These are phyloP conservation scores for Sylvietta virens DNA, from an alignment of 2,113 vertebrate genomes.

Conservation along the genomic window DNA sequence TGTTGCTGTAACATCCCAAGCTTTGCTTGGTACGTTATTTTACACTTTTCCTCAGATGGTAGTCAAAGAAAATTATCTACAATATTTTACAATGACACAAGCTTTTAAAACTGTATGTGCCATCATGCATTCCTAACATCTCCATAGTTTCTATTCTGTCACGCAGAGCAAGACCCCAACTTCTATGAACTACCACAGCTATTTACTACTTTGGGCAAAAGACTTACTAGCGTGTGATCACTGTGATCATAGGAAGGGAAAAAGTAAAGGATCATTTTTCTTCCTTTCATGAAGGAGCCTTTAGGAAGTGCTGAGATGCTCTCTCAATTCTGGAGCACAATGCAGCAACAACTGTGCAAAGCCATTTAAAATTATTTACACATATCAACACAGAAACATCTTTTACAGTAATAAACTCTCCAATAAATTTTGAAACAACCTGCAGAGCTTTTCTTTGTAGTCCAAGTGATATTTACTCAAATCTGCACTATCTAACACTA, in stretches of 20 bases:
- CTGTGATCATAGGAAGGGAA: background rate
- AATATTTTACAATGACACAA: background rate
- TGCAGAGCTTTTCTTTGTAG: background rate
- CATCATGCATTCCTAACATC: background rate
- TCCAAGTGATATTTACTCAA: background rate
- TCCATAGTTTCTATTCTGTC: background rate
- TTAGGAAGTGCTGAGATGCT: background rate
- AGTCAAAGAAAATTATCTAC: background rate
- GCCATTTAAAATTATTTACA: background rate
- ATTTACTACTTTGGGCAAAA: background rate
- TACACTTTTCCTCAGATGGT: background rate
- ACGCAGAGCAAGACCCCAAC: background rate
- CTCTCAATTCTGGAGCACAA: background rate
- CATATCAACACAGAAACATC: background rate
- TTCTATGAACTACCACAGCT: background rate
- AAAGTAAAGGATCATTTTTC: background rate
- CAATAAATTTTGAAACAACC: background rate
- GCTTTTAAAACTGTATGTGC: background rate
- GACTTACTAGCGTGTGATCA: background rate
- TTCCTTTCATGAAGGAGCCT: background rate
- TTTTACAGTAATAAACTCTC: background rate
- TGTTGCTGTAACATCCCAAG: background rate
- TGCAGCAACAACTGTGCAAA: background rate
- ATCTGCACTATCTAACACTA: background rate
- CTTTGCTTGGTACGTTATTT: background rate